These are phyloP conservation scores for Strigamia crassipes DNA, from an alignment of 2,888 invertebrate species.

Conservation along the genomic window DNA sequence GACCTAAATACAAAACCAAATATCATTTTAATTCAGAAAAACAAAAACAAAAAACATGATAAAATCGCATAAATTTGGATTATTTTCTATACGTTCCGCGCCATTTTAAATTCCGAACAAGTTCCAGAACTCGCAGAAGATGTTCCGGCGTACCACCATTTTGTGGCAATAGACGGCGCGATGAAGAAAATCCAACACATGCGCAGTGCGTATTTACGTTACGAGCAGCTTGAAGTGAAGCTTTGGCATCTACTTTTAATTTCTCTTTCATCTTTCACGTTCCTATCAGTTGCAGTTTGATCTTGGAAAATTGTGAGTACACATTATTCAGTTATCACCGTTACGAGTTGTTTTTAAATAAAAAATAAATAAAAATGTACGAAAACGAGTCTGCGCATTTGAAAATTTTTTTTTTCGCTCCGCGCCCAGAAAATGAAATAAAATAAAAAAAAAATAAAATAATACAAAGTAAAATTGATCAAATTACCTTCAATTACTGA, in stretches of 20 bases:
- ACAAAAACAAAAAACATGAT: too few species aligned
- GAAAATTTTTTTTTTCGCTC: background rate
- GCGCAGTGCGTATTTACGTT: constrained; percentile 18
- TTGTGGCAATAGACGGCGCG: background rate
- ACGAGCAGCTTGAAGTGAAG: background rate
- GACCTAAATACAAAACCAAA: too few species aligned
- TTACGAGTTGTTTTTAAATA: background rate
- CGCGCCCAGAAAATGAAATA: too few species aligned
- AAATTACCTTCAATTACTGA: too few species aligned
- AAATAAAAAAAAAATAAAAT: too few species aligned
- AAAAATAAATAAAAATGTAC: background rate
- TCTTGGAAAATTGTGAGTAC: background rate
- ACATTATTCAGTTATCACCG: background rate
- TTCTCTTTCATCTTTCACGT: constrained; percentile 15
- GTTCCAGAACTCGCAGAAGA: background rate
- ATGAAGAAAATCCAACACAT: background rate
- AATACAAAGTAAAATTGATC: too few species aligned
- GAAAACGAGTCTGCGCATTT: background rate
- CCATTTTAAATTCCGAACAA: background rate
- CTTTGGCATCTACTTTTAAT: constrained; percentile 31
- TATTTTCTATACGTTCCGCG: too few species aligned
- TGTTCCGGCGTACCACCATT: background rate
- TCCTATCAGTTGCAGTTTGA: background rate
- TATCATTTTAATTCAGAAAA: too few species aligned
- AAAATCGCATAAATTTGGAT: background rate